Base-by-base conservation (phyloP, 2,888 invertebrate genomes). In the Epinotia demarniana region DNA sequence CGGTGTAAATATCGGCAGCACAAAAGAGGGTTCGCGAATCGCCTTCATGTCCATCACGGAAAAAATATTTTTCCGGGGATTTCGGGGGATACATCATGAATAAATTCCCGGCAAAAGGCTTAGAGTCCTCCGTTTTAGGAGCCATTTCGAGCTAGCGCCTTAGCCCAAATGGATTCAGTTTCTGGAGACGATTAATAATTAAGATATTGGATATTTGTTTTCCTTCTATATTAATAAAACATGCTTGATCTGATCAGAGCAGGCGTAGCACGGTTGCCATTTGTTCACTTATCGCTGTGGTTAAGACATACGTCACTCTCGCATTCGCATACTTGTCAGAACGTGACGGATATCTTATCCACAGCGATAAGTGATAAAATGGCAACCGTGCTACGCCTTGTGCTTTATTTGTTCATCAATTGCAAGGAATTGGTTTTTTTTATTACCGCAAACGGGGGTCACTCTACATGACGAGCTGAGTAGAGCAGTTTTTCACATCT, bases 71-170 rank as follows among this genome's bases (percentile, higher is more conserved):
- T 73, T 68, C 72, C 23, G 57, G 66, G 80, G 81, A 83, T 84
- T 83, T 82, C 80, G 76, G 69, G 78, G 80, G 81, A 79, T 78
- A 81, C 81, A 84, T 85, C 86, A 87, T 88, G 87, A 88, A 88
- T 87, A 88, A 84, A 87, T 87, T 86, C 82, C 78, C 66, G 64
- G 76, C 77, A 78, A 84, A 82, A 78, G 79, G 84, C 83, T 85
- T 84, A 83, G 80, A 78, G 73, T 80, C 80, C 80, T 84, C 83
- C 82, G 83, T 82, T 84, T 84, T 85, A 82, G 81, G 79, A 81
- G 82, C 80, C 79, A 77, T 79, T 80, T 81, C 71, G 78, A 75
- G 69, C 33, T 64, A 60, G 67, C 39, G 49, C 11, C 39, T 61
- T 63, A 39, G 23, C 39, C n/a, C 18, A 49, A 70, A 55, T 66